phyloP scores from a whole-genome alignment of 2,113 vertebrate species.

The Heteronetta atricapilla region DNA sequence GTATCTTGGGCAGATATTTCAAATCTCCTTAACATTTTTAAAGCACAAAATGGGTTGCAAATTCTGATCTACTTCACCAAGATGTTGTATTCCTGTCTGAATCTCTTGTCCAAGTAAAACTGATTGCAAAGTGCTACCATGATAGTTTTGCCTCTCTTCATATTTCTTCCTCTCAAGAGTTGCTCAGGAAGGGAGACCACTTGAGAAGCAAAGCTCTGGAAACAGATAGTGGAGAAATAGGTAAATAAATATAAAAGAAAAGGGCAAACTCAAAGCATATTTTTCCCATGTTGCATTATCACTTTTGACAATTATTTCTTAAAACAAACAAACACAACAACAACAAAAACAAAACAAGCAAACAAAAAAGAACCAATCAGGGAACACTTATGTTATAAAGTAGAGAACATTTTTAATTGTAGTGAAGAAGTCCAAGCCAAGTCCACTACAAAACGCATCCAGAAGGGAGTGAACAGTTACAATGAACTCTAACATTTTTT shows the following conservation, averaged over 20 bases:
- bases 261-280: accelerated
- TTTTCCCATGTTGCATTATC: not conserved
- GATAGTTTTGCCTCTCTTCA: not conserved
- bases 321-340: too few relatives aligned
- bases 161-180: not conserved
- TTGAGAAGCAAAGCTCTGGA: not conserved
- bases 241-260: not conserved
- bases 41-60: not conserved
- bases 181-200: not conserved
- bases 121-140: not conserved
- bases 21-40: not conserved
- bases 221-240: not conserved
- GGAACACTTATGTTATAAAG: not conserved
- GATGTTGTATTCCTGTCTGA: not conserved
- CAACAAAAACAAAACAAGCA: too few relatives aligned
- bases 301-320: not conserved
- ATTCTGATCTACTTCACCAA: not conserved
- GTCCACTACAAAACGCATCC: not conserved
- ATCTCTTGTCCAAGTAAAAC: not conserved
- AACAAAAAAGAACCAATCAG: too few relatives aligned
- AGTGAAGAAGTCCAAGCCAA: not conserved
- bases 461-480: not conserved
- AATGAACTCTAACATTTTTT: not conserved
- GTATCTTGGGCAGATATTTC: not conserved
- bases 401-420: not conserved